Evolutionary conservation across 37 sponge, comb jelly and placozoan genomes (phyloP), one percentile per base, ranked within the genome.

Genomic region (Ianthella basta): DNA sequence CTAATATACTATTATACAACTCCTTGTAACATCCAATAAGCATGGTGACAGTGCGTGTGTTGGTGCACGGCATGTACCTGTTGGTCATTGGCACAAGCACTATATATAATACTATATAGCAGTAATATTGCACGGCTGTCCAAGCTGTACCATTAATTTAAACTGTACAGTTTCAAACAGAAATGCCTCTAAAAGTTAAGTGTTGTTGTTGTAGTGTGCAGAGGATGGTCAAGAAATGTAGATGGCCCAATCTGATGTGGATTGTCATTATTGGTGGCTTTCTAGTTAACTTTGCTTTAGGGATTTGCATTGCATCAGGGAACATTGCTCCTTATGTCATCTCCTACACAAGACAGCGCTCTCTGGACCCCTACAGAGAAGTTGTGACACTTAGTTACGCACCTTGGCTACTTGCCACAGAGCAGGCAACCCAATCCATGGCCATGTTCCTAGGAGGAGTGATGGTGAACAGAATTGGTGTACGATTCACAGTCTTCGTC

Each of bases 301-400:
- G 98, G 12, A 89, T 89, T 50, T 60, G 87, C 38, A 92, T 91
- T 81, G 88, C 95, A 23, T 89, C 83, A 61, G 95, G 95, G 21
- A 97, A 97, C 72, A 78, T 97, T 80, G 85, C 86, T 38, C 95
- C 95, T 8, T 97, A 97, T 85, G 81, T 97, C 4, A 89, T 88
- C 36, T 97, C 98, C n/a, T 97, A 94, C 68, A 86, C 90, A 30
- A 87, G 88, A 30, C 54, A 4, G 21, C 18, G 40, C 14, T 75
- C 78, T 41, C 21, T 41, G 24, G 78, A 75, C 25, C 54, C 78
- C 1, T 1, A 50, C 38, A 75, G 53, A 12, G 78, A 75, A 24
- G 40, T 75, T 2, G 78, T 75, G 5, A 36, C 33, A 16, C 37
- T 75, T 24, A 75, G 54, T 36, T 60, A 74, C 14, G 59, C 90